Percentiles rank a stretch among this genome's conserved stretches.
Conservation (phyloP, 1,140 invertebrate genomes). For the Euglossa dilemma region DNA sequence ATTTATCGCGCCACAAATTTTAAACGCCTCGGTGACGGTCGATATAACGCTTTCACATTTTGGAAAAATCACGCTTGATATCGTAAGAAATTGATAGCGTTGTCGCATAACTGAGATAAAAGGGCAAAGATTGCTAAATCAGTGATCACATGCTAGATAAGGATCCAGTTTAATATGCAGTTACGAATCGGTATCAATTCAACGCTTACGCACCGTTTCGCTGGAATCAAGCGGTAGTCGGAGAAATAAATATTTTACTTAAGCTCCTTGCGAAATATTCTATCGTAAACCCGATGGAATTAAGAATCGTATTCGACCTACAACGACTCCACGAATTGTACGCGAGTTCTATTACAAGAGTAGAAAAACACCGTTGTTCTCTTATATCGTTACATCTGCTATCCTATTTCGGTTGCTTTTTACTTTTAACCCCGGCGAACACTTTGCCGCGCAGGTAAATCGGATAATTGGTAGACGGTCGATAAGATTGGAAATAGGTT, state of each 20-base stretch:
- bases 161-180: conserved; percentile 17
- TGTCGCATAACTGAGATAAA: conserved; percentile 18
- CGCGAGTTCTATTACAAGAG: no score
- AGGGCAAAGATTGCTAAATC: conserved; percentile 28
- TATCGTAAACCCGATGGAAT: not conserved
- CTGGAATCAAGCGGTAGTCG: not conserved
- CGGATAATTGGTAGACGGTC: no score
- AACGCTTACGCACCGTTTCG: not conserved
- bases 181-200: conserved; percentile 28
- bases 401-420: no score
- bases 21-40: not conserved
- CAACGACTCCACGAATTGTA: not conserved
- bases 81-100: conserved; percentile 12
- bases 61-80: not conserved
- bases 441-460: no score
- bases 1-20: not conserved
- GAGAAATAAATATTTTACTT: conserved; percentile 21
- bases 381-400: no score
- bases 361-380: no score
- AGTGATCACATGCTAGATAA: conserved; percentile 32
- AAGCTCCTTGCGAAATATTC: not conserved
- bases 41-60: conserved; percentile 4
- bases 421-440: no score
- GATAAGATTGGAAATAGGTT: no score
- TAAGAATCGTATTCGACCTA: not conserved